Base-by-base conservation (phyloP, 2,113 vertebrate species). In the Cavia porcellus region DNA sequence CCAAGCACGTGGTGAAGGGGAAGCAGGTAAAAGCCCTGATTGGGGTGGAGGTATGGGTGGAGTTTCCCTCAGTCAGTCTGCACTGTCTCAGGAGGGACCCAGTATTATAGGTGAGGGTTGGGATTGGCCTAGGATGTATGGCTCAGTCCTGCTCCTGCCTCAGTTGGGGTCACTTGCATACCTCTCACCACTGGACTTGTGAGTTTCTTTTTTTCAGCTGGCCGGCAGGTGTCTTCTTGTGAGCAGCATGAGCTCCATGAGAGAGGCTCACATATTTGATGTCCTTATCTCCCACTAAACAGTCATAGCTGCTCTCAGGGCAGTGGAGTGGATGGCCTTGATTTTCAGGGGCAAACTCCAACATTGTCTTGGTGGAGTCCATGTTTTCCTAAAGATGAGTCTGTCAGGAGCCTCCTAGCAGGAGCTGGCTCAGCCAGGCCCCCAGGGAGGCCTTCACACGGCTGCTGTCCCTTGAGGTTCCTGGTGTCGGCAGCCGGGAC, bases 1-100 rank as follows among this genome's bases (percentile, higher is more conserved):
- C 99, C 66, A 98, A 98, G 95, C 98, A 98, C 3, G 98, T 99
- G 0, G 42, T 99, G 11, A 99, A 99, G 97, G 99, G 99, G 98
- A 98, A 98, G 96, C 99, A 99, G 99, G 99, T 99, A 98, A 98
- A 20, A 55, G 24, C 14, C 1, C 5, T 13, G 52, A 15, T 35
- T 45, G 28, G 47, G 83, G 72, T 64, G n/a, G 20, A 75, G 50
- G 50, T 13, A 1, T 7, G 35, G 24, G 30, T 7, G 11, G 42
- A 24, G 5, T 52, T 70, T 52, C 22, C 19, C 42, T 61, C 24
- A 66, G 52, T n/a, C 42, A 52, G 22, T 66, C 11, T 64, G n/a
- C 45, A 35, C 47, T 84, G 25, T 68, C 35, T 50, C 4, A 1
- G n/a, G 62, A 72, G 10, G 42, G 45, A 88, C 4, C 30, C 32